phyloP scores from a whole-genome alignment of 2,888 invertebrate species.

The Drosophila affinis region DNA sequence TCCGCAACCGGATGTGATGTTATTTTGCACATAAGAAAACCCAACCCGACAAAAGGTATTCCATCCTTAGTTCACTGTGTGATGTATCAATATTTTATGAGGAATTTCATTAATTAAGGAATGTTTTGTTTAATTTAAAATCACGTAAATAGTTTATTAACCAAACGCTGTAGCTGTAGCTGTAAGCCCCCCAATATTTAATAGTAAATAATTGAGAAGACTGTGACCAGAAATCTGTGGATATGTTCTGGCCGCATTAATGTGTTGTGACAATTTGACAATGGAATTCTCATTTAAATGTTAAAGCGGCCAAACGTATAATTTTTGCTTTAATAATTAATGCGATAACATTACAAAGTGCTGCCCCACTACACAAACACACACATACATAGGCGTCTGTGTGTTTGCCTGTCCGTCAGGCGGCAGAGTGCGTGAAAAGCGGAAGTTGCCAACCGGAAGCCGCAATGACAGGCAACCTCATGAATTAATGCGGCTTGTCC shows the following conservation, averaged over 20 bases:
- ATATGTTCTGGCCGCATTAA: slow-evolving; percentile 39
- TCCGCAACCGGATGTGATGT: not conserved
- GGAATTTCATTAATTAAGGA: not conserved
- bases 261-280: slow-evolving; percentile 43
- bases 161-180: too few relatives aligned
- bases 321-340: slow-evolving; percentile 42
- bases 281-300: slow-evolving; percentile 58
- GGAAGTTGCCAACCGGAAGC: slow-evolving; percentile 72
- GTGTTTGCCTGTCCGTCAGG: slow-evolving; percentile 26
- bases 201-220: slow-evolving; percentile 35
- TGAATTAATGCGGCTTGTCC: slow-evolving; percentile 67
- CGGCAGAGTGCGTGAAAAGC: slow-evolving; percentile 58
- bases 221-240: slow-evolving; percentile 41
- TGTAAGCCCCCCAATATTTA: slow-evolving; percentile 19
- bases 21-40: not conserved
- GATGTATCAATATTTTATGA: not conserved
- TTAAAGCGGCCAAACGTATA: slow-evolving; percentile 15
- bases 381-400: slow-evolving; percentile 8
- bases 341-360: slow-evolving; percentile 30
- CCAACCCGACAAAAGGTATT: too few relatives aligned
- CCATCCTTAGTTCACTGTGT: too few relatives aligned
- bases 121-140: not conserved
- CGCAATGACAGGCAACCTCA: slow-evolving; percentile 67
- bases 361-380: slow-evolving; percentile 11
- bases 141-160: not conserved